phyloP scores from a whole-genome alignment of 2,888 invertebrate genomes.

The Eilema sororculum region DNA sequence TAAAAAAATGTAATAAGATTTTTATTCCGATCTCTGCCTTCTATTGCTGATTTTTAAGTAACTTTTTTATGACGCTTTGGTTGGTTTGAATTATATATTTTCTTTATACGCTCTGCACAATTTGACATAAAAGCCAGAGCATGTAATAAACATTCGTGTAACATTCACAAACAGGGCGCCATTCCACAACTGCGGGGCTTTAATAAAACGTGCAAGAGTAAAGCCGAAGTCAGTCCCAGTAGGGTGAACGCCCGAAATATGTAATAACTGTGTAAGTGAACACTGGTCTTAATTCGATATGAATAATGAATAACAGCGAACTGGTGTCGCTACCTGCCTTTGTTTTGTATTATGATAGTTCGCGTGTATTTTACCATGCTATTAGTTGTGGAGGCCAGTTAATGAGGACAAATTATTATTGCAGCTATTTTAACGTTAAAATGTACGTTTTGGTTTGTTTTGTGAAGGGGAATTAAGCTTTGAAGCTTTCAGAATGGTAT shows the following conservation, averaged over 20 bases:
- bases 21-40: too few relatives aligned
- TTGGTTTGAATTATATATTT: neutral
- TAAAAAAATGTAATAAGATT: too few relatives aligned
- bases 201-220: constrained; percentile 28
- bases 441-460: constrained; percentile 8
- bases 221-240: constrained; percentile 35
- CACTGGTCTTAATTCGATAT: constrained; percentile 52
- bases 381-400: constrained; percentile 12
- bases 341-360: constrained; percentile 30
- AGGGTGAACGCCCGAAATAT: constrained; percentile 38
- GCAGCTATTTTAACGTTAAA: constrained; percentile 13
- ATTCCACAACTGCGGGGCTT: constrained; percentile 11
- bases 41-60: neutral
- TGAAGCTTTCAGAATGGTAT: neutral
- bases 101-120: neutral
- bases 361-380: constrained; percentile 26
- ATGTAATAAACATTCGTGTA: constrained; percentile 16
- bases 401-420: constrained; percentile 22
- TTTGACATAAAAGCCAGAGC: constrained; percentile 9
- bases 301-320: constrained; percentile 57
- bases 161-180: constrained; percentile 16
- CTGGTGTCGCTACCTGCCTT: constrained; percentile 33
- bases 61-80: neutral
- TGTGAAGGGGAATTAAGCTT: constrained; percentile 7
- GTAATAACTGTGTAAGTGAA: constrained; percentile 36